A percentile compares a stretch with the other conserved stretches of the same genome.
phyloP scores from a whole-genome alignment of 2,888 invertebrate species.

The Polydrusus pterygomalis region DNA sequence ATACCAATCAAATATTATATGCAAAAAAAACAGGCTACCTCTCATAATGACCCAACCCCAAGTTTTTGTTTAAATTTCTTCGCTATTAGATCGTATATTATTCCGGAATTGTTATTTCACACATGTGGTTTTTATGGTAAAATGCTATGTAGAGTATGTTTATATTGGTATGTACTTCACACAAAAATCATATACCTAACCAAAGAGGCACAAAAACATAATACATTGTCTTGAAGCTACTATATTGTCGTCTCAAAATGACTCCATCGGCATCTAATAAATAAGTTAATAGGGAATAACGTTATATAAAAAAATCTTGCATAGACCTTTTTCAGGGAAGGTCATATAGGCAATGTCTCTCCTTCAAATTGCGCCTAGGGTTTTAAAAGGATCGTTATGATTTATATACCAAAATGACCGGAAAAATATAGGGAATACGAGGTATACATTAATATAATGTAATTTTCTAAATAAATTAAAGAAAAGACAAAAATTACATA shows the following conservation, averaged over 20 bases:
- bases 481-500: slow-evolving; percentile 48
- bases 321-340: slow-evolving; percentile 47
- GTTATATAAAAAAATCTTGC: slow-evolving; percentile 38
- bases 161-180: slow-evolving; percentile 4
- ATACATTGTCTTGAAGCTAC: background rate
- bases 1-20: too few relatives aligned
- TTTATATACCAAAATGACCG: slow-evolving; percentile 33
- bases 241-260: background rate
- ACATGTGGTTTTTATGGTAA: background rate
- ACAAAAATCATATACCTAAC: slow-evolving; percentile 10
- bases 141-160: background rate
- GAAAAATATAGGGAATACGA: slow-evolving; percentile 34
- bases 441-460: slow-evolving; percentile 35
- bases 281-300: background rate
- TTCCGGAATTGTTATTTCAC: background rate
- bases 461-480: slow-evolving; percentile 20
- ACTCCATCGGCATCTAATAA: background rate
- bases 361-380: slow-evolving; percentile 58
- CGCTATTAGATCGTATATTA: too few relatives aligned
- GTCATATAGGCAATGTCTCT: slow-evolving; percentile 61
- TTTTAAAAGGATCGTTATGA: slow-evolving; percentile 8
- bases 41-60: too few relatives aligned
- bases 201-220: background rate
- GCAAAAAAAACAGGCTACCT: too few relatives aligned
- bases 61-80: too few relatives aligned